These are phyloP conservation scores for Tragelaphus scriptus DNA, from an alignment of 2,113 vertebrate genomes.

Conservation along the genomic window DNA sequence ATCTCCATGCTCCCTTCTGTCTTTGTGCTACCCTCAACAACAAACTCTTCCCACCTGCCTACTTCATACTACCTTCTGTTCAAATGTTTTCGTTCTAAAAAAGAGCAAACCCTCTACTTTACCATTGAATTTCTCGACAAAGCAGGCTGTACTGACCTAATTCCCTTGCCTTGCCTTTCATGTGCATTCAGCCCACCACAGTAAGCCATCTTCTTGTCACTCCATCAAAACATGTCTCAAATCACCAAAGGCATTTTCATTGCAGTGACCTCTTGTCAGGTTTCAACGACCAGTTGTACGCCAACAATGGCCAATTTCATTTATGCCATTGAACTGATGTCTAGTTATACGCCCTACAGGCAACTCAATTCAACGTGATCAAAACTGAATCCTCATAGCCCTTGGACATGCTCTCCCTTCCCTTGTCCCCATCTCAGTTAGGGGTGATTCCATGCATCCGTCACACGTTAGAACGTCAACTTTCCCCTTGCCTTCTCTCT, in stretches of 20 bases:
- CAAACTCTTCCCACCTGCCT: neutral
- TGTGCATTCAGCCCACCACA: neutral
- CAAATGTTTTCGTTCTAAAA: neutral
- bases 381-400: neutral
- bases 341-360: neutral
- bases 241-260: neutral
- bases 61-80: neutral
- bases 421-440: neutral
- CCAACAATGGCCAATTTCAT: neutral
- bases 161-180: neutral
- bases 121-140: neutral
- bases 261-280: neutral
- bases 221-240: neutral
- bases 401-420: neutral
- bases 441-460: accelerated
- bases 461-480: neutral
- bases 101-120: neutral
- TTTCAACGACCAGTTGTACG: neutral
- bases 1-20: neutral
- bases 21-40: neutral
- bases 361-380: neutral
- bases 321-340: neutral
- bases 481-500: neutral
- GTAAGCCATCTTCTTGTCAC: neutral
- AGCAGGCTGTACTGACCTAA: neutral